Evolutionary conservation across 2,888 invertebrate genomes (phyloP).

Genomic region (Crematogaster levior): DNA sequence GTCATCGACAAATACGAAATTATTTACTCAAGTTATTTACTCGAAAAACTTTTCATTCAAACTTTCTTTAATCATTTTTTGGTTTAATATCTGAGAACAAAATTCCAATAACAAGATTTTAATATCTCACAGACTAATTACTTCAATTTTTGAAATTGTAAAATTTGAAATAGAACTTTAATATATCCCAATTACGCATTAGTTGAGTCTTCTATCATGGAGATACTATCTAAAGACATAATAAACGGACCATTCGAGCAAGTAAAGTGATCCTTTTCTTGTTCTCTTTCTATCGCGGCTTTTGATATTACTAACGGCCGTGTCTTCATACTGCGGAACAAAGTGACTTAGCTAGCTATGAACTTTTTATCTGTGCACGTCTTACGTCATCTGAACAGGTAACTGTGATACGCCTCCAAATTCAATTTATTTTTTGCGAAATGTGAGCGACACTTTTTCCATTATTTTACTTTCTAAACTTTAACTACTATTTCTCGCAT

Average conservation of each 20-base stretch:
- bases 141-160: not conserved
- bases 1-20: slow-evolving; percentile 10
- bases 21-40: not conserved
- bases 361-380: slow-evolving; percentile 42
- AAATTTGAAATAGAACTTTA: not conserved
- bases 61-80: too few relatives aligned
- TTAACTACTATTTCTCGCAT: slow-evolving; percentile 16
- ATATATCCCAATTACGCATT: not conserved
- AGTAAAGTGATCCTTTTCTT: slow-evolving; percentile 19
- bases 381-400: slow-evolving; percentile 35
- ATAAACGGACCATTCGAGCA: slow-evolving; percentile 25
- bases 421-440: slow-evolving; percentile 29
- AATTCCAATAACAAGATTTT: slow-evolving; percentile 2
- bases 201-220: not conserved
- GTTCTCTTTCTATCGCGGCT: slow-evolving; percentile 12
- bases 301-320: slow-evolving; percentile 6
- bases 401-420: slow-evolving; percentile 16
- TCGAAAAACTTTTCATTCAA: not conserved
- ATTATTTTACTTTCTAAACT: slow-evolving; percentile 45
- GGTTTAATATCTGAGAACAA: not conserved
- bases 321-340: slow-evolving; percentile 18
- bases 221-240: not conserved
- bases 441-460: slow-evolving; percentile 25
- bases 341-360: slow-evolving; percentile 33
- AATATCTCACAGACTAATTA: not conserved